Percentiles rank a stretch among this genome's conserved stretches.
Conservation (phyloP, 1,140 invertebrate genomes). For the Drosophila setifemur region DNA sequence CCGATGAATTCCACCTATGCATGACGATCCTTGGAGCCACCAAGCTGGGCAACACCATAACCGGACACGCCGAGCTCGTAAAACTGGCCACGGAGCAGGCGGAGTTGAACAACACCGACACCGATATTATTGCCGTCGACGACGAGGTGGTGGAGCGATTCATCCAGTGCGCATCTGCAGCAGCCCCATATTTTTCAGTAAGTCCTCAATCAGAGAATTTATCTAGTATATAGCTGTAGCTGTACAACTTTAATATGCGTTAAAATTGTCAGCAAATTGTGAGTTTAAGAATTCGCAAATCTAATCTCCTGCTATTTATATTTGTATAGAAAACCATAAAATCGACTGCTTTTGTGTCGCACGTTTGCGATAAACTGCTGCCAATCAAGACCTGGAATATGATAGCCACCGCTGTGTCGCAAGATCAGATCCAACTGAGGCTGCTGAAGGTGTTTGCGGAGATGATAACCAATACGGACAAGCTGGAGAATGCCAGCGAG, state of each 20-base stretch:
- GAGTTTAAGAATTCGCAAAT: slow-evolving; percentile 1
- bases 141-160: slow-evolving; percentile 90
- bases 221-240: too few relatives aligned
- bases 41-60: slow-evolving; percentile 89
- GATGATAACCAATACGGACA: slow-evolving; percentile 88
- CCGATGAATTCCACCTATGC: slow-evolving; percentile 95
- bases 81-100: slow-evolving; percentile 92
- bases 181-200: slow-evolving; percentile 94
- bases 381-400: slow-evolving; percentile 85
- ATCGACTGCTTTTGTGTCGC: slow-evolving; percentile 92
- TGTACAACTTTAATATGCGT: too few relatives aligned
- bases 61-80: slow-evolving; percentile 93
- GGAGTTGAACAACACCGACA: slow-evolving; percentile 87
- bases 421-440: slow-evolving; percentile 89
- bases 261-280: too few relatives aligned
- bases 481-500: slow-evolving; percentile 88
- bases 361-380: slow-evolving; percentile 93
- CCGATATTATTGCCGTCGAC: slow-evolving; percentile 91
- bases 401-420: slow-evolving; percentile 85
- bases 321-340: slow-evolving; percentile 90
- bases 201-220: too few relatives aligned
- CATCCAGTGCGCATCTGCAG: slow-evolving; percentile 92
- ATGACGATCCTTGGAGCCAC: slow-evolving; percentile 93
- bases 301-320: slow-evolving; percentile 77
- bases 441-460: slow-evolving; percentile 94